Percentiles rank a stretch among this genome's conserved stretches.
phyloP scores from a whole-genome alignment of 2,888 invertebrate genomes.

The Nemurella pictetii region DNA sequence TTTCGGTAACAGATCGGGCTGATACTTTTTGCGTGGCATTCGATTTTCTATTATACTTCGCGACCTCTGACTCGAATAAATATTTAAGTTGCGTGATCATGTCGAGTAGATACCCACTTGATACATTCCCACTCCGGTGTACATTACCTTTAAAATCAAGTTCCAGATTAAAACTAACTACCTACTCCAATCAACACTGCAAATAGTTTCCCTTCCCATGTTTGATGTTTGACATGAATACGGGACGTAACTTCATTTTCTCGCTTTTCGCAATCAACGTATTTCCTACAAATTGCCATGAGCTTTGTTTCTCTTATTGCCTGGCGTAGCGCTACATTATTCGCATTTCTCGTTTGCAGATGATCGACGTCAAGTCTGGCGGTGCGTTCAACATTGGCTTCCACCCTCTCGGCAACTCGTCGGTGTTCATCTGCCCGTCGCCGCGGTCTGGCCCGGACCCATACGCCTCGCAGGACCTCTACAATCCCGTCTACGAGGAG shows the following conservation, averaged over 20 bases:
- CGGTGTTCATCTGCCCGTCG: conserved; percentile 72
- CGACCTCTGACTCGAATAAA: too few species aligned
- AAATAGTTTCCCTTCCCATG: not conserved
- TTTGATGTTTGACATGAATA: not conserved
- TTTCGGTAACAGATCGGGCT: not conserved
- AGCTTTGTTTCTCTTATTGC: not conserved
- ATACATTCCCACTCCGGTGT: not conserved
- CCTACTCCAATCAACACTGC: not conserved
- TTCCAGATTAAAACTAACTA: not conserved
- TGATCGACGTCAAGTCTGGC: conserved; percentile 69
- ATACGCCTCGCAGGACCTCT: conserved; percentile 63
- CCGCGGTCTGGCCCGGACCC: conserved; percentile 64
- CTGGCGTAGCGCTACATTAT: not conserved
- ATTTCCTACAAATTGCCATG: not conserved
- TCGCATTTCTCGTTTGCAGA: conserved; percentile 56
- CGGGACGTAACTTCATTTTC: not conserved
- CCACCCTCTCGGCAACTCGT: conserved; percentile 63
- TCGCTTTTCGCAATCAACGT: not conserved
- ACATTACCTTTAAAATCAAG: not conserved
- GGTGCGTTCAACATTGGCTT: conserved; percentile 64
- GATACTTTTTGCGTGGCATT: not conserved
- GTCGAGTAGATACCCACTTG: too few species aligned
- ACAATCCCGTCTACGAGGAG: conserved; percentile 83
- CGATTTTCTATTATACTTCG: too few species aligned
- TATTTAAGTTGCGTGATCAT: too few species aligned